phyloP scores from a whole-genome alignment of 2,113 vertebrate genomes.

The Indri indri region DNA sequence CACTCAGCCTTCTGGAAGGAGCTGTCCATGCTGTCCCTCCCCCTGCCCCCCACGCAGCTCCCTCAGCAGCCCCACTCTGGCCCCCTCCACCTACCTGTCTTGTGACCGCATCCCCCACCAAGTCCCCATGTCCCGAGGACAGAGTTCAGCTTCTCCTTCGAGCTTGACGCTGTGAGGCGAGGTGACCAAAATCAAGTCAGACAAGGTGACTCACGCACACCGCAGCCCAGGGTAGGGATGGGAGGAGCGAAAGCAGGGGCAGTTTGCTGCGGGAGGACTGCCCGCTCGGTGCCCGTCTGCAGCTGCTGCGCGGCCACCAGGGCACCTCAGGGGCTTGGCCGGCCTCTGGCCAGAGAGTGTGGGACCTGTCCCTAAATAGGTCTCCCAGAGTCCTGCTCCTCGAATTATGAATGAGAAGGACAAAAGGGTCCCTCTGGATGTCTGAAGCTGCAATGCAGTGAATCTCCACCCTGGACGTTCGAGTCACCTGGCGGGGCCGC shows the following conservation, averaged over 20 bases:
- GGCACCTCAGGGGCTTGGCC: fast-evolving
- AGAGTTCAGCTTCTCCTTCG: neutral
- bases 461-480: fast-evolving
- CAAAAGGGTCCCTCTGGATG: too few relatives aligned
- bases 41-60: too few relatives aligned
- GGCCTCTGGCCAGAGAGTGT: neutral
- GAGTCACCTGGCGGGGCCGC: neutral
- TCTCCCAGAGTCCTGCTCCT: neutral
- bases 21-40: neutral
- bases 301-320: fast-evolving
- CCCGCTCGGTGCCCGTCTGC: fast-evolving
- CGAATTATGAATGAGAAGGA: neutral
- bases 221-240: fast-evolving
- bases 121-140: neutral
- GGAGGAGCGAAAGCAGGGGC: neutral
- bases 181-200: neutral
- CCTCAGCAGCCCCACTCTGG: neutral
- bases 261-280: too few relatives aligned
- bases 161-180: neutral
- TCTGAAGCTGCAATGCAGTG: fast-evolving
- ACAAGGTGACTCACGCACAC: fast-evolving
- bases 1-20: neutral
- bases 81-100: neutral
- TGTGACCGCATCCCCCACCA: neutral
- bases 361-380: neutral